Base-by-base conservation (phyloP, 2,888 invertebrate genomes). In the Calephelis perditalis region DNA sequence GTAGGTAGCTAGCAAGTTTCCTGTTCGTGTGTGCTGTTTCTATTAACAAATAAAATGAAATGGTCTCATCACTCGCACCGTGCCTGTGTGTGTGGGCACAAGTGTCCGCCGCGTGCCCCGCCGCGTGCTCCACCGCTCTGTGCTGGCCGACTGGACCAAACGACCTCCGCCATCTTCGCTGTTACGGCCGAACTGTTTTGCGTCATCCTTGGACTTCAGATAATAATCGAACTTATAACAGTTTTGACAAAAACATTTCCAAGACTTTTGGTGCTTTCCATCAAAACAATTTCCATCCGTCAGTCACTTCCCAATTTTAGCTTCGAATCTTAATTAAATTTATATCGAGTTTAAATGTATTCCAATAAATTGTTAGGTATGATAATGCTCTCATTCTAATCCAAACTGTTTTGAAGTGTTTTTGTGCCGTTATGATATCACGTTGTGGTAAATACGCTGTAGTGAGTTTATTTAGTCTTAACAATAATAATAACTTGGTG, bases 151-250 rank as follows among this genome's bases (percentile, higher is more conserved):
- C 26, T 26, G 26, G 26, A 26, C 26, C 15, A 15, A 3, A 3
- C 26, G 26, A 3, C 4, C 75, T 68, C 64, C 56, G 64, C 60
- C 63, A 62, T 63, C 65, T 71, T 62, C 65, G 68, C 71, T 71
- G 71, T 54, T 58, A 72, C 67, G 69, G 66, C 68, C 65, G 65
- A 61, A 57, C 55, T 47, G 59, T 55, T 59, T 46, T 61, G 62
- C 61, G 60, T 64, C 70, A 73, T 66, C 65, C 63, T 66, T 61
- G 49, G 35, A 59, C 56, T 59, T 58, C 44, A 47, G 54, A 52
- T 47, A 26, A 47, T 40, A 40, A 57, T 49, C 46, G 62, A 67
- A 69, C 67, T 68, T 73, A 70, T 35, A 59, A 45, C 55, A 55
- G 46, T 59, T 59, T 59, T 7, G 55, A 56, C 45, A 46, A 44